Evolutionary conservation across 2,888 invertebrate genomes (phyloP).

Genomic region (Chrysomela aeneicollis): DNA sequence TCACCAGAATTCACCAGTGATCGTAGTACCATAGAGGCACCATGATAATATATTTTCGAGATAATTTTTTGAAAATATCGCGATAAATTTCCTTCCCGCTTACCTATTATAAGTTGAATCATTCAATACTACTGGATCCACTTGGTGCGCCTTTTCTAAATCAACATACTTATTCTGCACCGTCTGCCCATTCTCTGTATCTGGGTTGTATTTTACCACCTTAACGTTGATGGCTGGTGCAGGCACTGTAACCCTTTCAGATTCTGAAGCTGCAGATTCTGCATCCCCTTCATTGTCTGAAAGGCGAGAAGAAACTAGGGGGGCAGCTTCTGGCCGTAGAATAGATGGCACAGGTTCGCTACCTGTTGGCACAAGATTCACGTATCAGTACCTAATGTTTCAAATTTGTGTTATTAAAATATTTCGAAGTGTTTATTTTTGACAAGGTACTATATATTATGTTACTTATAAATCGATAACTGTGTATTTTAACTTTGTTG

Average conservation of each 20-base stretch:
- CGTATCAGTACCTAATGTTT: too few relatives aligned
- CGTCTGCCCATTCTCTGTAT: conserved; percentile 74
- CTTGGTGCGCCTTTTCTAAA: conserved; percentile 71
- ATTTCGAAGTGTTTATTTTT: too few relatives aligned
- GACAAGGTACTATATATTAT: too few relatives aligned
- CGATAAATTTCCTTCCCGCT: too few relatives aligned
- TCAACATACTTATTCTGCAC: conserved; percentile 77
- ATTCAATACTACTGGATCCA: conserved; percentile 78
- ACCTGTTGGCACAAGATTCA: conserved; percentile 29
- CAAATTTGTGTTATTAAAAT: too few relatives aligned
- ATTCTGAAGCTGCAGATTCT: conserved; percentile 68
- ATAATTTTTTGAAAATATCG: too few relatives aligned
- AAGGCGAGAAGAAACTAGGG: conserved; percentile 60
- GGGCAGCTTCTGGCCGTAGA: conserved; percentile 71
- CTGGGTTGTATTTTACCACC: conserved; percentile 83
- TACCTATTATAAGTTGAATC: conserved; percentile 78
- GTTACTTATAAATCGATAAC: too few relatives aligned
- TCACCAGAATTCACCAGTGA: too few relatives aligned
- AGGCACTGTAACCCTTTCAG: conserved; percentile 50
- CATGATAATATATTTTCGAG: too few relatives aligned
- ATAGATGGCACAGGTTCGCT: conserved; percentile 72
- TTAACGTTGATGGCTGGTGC: conserved; percentile 78
- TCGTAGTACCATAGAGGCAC: too few relatives aligned
- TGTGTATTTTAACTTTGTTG: too few relatives aligned
- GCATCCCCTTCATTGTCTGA: conserved; percentile 55